Conservation (phyloP, 2,113 vertebrate species). For the Choloepus hoffmanni region DNA sequence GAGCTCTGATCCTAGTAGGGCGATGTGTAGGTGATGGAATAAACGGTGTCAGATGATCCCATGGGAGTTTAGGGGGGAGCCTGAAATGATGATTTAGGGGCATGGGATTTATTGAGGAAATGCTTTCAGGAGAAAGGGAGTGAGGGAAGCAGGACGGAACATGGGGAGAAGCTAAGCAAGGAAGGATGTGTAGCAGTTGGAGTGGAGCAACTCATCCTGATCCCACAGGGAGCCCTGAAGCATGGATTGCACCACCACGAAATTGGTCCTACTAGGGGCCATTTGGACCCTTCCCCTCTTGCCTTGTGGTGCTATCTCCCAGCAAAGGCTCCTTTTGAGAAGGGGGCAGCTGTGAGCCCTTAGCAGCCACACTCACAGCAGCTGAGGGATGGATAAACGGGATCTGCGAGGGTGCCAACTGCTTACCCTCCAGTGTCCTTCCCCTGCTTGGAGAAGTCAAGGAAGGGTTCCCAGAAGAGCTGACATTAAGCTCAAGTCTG, state of each 20-base stretch:
- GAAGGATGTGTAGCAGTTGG: not conserved
- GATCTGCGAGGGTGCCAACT: not conserved
- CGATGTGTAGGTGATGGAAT: not conserved
- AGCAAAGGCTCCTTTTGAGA: not conserved
- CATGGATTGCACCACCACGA: too few species aligned
- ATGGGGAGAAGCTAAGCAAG: not conserved
- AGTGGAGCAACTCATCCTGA: not conserved
- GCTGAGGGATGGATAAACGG: not conserved
- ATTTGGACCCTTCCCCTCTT: not conserved
- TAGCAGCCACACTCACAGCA: not conserved
- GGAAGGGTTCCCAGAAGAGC: not conserved
- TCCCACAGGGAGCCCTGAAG: not conserved
- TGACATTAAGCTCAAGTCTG: not conserved
- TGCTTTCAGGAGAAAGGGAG: not conserved
- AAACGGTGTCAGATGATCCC: not conserved
- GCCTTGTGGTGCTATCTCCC: not conserved
- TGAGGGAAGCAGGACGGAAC: not conserved
- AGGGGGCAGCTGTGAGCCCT: not conserved
- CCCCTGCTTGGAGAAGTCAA: not conserved
- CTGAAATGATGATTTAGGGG: not conserved
- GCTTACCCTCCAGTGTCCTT: not conserved
- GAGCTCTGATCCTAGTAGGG: not conserved
- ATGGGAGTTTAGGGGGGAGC: not conserved
- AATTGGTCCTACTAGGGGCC: not conserved
- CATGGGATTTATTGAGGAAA: not conserved